Base-by-base conservation (phyloP, 2,888 invertebrate species). In the Colletes collaris region DNA sequence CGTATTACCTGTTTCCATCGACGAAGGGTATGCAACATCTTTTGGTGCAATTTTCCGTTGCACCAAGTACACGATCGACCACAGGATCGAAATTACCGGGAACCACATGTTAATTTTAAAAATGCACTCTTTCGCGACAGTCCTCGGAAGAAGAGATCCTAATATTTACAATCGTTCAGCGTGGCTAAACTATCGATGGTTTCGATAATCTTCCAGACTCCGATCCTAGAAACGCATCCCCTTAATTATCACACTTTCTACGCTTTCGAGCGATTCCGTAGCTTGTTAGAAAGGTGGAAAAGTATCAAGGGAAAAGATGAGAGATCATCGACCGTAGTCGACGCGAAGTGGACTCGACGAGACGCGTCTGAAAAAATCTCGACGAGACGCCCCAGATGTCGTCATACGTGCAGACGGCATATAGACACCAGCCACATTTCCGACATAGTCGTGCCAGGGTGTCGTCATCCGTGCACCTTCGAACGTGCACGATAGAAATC, bases 11-110 rank as follows among this genome's bases (percentile, higher is more conserved):
- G 70, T 35, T 8, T 63, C 64, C 7, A 7, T 50, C 4, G 59
- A 10, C 27, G 83, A 53, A 6, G 69, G 53, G n/a, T 63, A 66
- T n/a, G 6, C 52, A 49, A 65, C 62, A 62, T 68, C 56, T 71
- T 11, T 77, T 40, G 19, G 3, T 8, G 49, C n/a, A 13, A 69
- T 49, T 84, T 84, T 83, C 66, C 85, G 86, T 63, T 89, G 87
- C 68, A 90, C 64, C 49, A 90, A 50, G 64, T 91, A 90, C 72
- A 85, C 76, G 59, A 91, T 79, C 5, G 86, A 68, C 90, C 91
- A 91, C 44, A 88, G 64, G 13, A 90, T 82, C 35, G 88, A 88
- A 52, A 91, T 82, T 13, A 91, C 81, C 13, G 90, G 90, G 44
- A 87, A 76, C 90, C 90, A 91, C 90, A 90, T 90, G n/a, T 83